Percentiles rank a stretch among this genome's conserved stretches.
These are phyloP conservation scores for Dolichopus griseipennis DNA, from an alignment of 2,888 invertebrate species.

Conservation along the genomic window DNA sequence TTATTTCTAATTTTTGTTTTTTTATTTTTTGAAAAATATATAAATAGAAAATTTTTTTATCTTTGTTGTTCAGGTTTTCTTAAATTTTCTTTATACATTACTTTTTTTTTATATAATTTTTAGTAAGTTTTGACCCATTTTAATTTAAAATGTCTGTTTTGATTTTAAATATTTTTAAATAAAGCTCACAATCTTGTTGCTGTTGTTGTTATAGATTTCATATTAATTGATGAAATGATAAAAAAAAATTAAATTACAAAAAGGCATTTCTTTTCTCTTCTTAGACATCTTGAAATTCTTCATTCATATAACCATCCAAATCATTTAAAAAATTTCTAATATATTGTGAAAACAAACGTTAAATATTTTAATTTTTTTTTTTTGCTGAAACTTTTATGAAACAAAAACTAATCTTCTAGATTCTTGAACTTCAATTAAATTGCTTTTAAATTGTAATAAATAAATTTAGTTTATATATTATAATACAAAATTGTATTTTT, in stretches of 20 bases:
- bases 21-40: too few species aligned
- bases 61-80: background rate
- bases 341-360: too few species aligned
- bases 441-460: too few species aligned
- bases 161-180: background rate
- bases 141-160: background rate
- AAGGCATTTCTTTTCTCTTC: too few species aligned
- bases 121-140: constrained; percentile 6
- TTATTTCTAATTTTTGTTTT: too few species aligned
- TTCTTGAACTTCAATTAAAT: too few species aligned
- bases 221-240: background rate
- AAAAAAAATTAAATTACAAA: background rate
- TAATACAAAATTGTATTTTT: background rate
- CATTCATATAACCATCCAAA: background rate
- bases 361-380: too few species aligned
- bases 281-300: too few species aligned
- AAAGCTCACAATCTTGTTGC: too few species aligned
- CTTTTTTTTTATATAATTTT: background rate
- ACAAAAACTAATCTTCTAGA: too few species aligned
- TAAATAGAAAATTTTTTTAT: too few species aligned
- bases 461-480: background rate
- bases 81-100: background rate
- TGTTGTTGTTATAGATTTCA: background rate
- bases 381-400: too few species aligned
- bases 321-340: background rate